phyloP scores from a whole-genome alignment of 2,113 vertebrate genomes.

The Dolichotis patagonum region DNA sequence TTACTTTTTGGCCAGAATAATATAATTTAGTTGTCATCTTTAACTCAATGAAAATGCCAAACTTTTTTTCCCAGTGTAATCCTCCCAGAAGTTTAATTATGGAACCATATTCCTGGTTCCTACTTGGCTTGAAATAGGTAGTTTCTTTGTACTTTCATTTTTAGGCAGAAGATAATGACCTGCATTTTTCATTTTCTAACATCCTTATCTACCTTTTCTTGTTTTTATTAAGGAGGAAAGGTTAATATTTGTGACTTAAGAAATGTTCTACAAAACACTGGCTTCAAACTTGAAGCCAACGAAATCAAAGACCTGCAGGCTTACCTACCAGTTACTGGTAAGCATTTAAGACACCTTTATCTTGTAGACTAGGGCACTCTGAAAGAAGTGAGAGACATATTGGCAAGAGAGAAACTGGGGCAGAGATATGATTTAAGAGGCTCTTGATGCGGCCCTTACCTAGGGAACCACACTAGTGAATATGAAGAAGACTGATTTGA shows the following conservation, averaged over 20 bases:
- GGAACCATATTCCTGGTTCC: neutral
- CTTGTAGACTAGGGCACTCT: neutral
- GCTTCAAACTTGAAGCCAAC: slow-evolving; percentile 31
- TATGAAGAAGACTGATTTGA: neutral
- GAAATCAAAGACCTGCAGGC: slow-evolving; percentile 61
- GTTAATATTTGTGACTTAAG: neutral
- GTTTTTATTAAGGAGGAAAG: slow-evolving; percentile 65
- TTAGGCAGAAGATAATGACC: neutral
- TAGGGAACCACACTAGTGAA: neutral
- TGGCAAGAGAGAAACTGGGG: neutral
- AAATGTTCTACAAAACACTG: slow-evolving; percentile 50
- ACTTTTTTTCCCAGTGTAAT: neutral
- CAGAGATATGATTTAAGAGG: neutral
- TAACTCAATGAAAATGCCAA: neutral
- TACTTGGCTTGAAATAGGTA: neutral
- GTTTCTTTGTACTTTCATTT: neutral
- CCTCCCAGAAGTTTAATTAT: neutral
- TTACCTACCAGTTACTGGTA: slow-evolving; percentile 46
- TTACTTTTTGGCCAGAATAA: slow-evolving; percentile 25
- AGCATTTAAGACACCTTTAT: neutral
- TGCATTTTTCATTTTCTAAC: neutral
- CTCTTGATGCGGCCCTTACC: neutral
- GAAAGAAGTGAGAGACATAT: neutral
- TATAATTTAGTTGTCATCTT: neutral
- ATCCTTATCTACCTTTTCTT: slow-evolving; percentile 44